A percentile compares a stretch with the other conserved stretches of the same genome.
These are phyloP conservation scores for Chaetodon trifasciatus DNA, from an alignment of 2,797 vertebrate genomes.

Conservation along the genomic window DNA sequence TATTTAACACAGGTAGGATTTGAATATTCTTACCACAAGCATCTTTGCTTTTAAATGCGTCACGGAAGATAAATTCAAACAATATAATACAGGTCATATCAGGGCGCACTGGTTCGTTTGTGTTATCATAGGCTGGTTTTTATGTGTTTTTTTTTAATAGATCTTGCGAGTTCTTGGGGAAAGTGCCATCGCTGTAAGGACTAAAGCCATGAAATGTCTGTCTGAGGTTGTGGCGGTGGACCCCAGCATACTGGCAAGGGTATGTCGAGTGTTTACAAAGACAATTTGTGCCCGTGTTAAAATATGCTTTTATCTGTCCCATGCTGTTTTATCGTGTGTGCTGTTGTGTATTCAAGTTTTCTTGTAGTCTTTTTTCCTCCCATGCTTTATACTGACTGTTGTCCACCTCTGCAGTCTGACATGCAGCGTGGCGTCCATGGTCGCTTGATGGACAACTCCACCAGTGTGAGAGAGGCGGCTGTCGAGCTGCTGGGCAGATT, in stretches of 20 bases:
- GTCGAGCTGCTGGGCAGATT: constrained; percentile 96
- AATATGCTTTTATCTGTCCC: background rate
- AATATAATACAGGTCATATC: background rate
- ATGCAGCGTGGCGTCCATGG: constrained; percentile 98
- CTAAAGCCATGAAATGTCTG: constrained; percentile 99
- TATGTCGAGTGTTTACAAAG: constrained; percentile 72
- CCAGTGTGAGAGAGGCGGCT: constrained; percentile 96
- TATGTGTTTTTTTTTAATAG: constrained; percentile 57
- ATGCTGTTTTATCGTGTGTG: background rate
- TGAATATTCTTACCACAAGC: background rate
- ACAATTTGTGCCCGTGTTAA: background rate
- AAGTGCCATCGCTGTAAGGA: constrained; percentile 98
- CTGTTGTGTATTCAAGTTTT: background rate
- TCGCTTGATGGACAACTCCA: constrained; percentile 97
- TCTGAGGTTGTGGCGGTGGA: constrained; percentile 99
- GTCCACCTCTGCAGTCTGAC: constrained; percentile 87
- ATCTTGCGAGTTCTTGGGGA: constrained; percentile 98
- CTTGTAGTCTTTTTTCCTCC: background rate
- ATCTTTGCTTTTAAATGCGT: background rate
- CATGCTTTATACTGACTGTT: background rate
- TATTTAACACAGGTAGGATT: constrained; percentile 98
- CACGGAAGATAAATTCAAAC: background rate
- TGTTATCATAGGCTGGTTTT: background rate
- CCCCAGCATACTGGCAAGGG: constrained; percentile 97
- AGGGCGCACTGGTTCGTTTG: background rate